Percentiles rank a stretch among this genome's conserved stretches.
These are phyloP conservation scores for Dromiciops gliroides DNA, from an alignment of 2,113 vertebrate species.

Conservation along the genomic window DNA sequence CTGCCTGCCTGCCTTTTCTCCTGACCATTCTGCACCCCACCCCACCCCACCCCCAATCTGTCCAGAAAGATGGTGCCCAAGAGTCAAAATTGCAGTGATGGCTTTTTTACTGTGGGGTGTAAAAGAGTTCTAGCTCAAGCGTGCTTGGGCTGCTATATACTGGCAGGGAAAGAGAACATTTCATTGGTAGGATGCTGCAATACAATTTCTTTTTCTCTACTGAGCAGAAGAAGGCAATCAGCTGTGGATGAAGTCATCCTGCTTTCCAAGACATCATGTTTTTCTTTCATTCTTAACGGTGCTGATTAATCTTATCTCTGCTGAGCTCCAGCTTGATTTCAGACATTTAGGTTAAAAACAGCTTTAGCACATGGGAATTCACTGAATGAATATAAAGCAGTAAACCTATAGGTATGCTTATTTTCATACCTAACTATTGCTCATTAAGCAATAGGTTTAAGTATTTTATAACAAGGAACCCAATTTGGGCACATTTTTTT, in stretches of 20 bases:
- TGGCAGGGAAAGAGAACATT: conserved; percentile 57
- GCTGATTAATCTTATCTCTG: conserved; percentile 56
- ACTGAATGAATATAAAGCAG: not conserved
- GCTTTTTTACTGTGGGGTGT: conserved; percentile 74
- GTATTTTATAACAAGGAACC: not conserved
- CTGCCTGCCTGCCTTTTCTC: not conserved
- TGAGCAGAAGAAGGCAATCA: conserved; percentile 71
- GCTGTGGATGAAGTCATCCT: conserved; percentile 57
- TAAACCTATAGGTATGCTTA: not conserved
- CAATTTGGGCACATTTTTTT: not conserved
- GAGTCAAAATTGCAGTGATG: conserved; percentile 22
- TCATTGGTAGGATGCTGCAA: conserved; percentile 56
- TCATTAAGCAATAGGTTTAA: not conserved
- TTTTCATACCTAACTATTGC: not conserved
- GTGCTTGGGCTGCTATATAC: conserved; percentile 70
- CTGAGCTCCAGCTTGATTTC: conserved; percentile 7
- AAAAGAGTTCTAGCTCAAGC: conserved; percentile 62
- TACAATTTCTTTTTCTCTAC: conserved; percentile 59
- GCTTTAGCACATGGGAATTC: not conserved
- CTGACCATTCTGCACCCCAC: not conserved
- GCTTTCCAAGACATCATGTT: conserved; percentile 49
- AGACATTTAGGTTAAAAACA: conserved; percentile 8
- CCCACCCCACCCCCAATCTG: conserved; percentile 15
- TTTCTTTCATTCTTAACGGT: conserved; percentile 45
- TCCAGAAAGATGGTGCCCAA: conserved; percentile 14